phyloP scores from a whole-genome alignment of 2,797 vertebrate species.

The Psittacula derbiana region DNA sequence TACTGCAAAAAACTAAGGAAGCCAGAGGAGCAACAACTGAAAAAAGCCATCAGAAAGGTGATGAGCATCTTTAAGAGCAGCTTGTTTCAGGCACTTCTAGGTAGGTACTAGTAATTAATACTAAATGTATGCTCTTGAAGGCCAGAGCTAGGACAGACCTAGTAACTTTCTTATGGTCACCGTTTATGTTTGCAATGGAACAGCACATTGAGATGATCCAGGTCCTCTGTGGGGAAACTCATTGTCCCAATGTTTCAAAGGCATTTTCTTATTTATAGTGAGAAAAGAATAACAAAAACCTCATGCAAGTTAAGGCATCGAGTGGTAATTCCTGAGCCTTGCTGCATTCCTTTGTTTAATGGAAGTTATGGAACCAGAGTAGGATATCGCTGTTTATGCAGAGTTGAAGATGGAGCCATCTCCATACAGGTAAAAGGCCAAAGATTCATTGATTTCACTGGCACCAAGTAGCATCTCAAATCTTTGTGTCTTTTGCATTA shows the following conservation, averaged over 20 bases:
- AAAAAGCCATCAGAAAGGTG: slow-evolving; percentile 91
- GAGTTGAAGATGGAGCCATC: background rate
- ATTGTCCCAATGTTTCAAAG: background rate
- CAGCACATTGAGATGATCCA: background rate
- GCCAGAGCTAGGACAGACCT: background rate
- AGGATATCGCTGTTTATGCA: background rate
- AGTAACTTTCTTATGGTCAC: background rate
- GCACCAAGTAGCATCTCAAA: background rate
- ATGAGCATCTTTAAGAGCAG: slow-evolving; percentile 94
- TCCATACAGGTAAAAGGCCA: background rate
- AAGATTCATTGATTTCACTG: background rate
- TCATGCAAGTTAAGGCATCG: background rate
- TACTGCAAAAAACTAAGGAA: slow-evolving; percentile 90
- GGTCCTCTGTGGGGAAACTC: background rate
- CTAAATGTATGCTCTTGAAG: background rate
- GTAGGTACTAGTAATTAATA: slow-evolving; percentile 78
- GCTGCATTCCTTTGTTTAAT: background rate
- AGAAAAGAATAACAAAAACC: background rate
- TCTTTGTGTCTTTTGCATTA: background rate
- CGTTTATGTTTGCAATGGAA: background rate
- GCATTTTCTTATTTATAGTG: background rate
- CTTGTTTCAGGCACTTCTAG: slow-evolving; percentile 93
- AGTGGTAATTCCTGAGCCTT: background rate
- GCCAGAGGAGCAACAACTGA: slow-evolving; percentile 90
- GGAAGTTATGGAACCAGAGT: background rate